Base-by-base conservation (phyloP, 2,113 vertebrate genomes). In the crab-eating macaque (Macaca fascicularis) region DNA sequence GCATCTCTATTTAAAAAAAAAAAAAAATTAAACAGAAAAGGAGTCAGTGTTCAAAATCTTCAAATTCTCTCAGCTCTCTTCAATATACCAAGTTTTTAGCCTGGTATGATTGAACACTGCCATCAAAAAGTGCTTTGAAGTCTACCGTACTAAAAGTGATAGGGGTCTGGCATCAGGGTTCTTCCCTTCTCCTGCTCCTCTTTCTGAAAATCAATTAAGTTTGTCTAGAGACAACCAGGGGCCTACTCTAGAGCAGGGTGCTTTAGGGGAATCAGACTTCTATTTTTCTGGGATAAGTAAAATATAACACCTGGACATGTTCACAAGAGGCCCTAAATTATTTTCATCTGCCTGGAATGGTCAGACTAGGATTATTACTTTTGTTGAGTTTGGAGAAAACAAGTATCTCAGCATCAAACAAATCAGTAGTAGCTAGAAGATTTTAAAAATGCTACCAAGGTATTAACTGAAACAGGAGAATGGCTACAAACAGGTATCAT, bases 381-480 rank as follows among this genome's bases (percentile, higher is more conserved):
- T 94, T 90, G 57, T 43, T 59, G 78, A 92, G 13, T 84, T 88
- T 19, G 55, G 25, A 59, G n/a, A 59, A 89, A 91, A 8, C 84
- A 67, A 82, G 30, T 50, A 50, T 67, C n/a, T 85, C 20, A 89
- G 27, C 25, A 82, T 20, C 81, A 93, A 89, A 67, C 13, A 69
- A 83, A 87, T 16, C 57, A 8, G 70, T n/a, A 45, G 89, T 61
- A 32, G 35, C 3, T 81, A n/a, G 67, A 67, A 84, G 45, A 50
- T 75, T 79, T 96, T 38, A 14, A 35, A 86, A 92, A 88, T 90
- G 89, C 55, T 88, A 80, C 38, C 17, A 88, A 86, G 45, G 90
- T 59, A 27, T 92, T 70, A 94, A 87, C 27, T 40, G 27, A 94
- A 93, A 74, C 45, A 59, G 48, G 80, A 83, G 59, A 85, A 32